phyloP scores from a whole-genome alignment of 1,140 invertebrate genomes.

The Procambarus virginalis region DNA sequence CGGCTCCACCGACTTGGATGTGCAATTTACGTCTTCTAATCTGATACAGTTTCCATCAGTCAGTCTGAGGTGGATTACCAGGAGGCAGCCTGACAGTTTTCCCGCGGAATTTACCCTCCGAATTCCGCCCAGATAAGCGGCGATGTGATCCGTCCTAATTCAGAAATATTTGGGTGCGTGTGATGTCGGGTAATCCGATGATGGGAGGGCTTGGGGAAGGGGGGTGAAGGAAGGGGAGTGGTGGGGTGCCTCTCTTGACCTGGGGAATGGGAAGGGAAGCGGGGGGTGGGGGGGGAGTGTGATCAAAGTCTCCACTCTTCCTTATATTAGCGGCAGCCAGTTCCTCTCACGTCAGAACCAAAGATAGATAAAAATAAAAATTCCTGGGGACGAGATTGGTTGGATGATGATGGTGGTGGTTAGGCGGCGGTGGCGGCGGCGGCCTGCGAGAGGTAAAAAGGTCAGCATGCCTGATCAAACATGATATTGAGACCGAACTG shows the following conservation, averaged over 20 bases:
- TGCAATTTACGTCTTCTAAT: conserved; percentile 6
- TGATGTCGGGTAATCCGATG: not conserved
- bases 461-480: conserved; percentile 8
- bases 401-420: not conserved
- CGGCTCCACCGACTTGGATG: not conserved
- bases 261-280: too few species aligned
- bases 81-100: not conserved
- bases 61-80: not conserved
- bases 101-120: not conserved
- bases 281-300: not conserved
- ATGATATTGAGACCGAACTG: not conserved
- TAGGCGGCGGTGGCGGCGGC: not conserved
- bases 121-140: not conserved
- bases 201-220: not conserved
- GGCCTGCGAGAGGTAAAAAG: not conserved
- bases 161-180: not conserved
- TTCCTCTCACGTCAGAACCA: not conserved
- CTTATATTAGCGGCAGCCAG: not conserved
- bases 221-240: not conserved
- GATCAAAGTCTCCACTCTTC: not conserved
- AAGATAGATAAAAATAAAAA: not conserved
- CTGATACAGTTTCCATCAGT: conserved; percentile 14
- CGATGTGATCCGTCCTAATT: not conserved
- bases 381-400: not conserved
- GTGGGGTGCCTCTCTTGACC: too few species aligned